Evolutionary conservation across 2,797 vertebrate species (phyloP), one percentile per base, ranked within the genome.

Genomic region (Acridotheres tristis): DNA sequence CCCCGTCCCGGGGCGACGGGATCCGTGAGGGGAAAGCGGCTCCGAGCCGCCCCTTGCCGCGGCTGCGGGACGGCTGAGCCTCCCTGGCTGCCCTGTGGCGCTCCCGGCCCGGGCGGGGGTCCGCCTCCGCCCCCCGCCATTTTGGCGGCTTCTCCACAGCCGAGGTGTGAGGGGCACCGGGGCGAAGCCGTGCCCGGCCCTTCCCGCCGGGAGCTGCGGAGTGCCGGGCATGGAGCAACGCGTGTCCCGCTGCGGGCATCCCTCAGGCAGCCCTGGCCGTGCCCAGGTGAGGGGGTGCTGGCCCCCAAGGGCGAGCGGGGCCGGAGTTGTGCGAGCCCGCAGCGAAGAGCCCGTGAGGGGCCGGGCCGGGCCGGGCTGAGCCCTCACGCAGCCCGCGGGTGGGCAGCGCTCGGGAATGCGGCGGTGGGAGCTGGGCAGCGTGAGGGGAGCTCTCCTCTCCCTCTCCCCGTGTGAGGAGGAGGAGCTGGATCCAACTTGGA

Each of bases 401-500:
- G 53, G 2, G 2, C 47, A 43, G 53, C 20, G 73, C 25, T 71
- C 43, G 66, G 75, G 43, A 58, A 23, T 72, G 43, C 58, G 32
- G 66, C 22, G 42, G 9, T 7, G 50, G 48, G 74, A 63, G 73
- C 74, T 1, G 42, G 2, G 20, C 42, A 25, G 51, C 43, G 26
- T 47, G 53, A 3, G 26, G 42, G 20, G 36, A 34, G 53, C 4
- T 18, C 43, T 4, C 25, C 27, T 1, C 11, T 1, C 7, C 7
- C 30, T 7, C 10, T 4, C 13, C 16, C 1, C 1, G 19, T 0
- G 3, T 5, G 1, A 0, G 75, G 34, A n/a, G 47, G 66, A 18
- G 47, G 34, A 17, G 51, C 51, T 13, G 61, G 7, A 8, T 3
- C 12, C 7, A 0, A 0, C 5, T 36, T 0, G 58, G 50, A 1